Conservation (phyloP, 2,113 vertebrate genomes). For the Balaeniceps rex region DNA sequence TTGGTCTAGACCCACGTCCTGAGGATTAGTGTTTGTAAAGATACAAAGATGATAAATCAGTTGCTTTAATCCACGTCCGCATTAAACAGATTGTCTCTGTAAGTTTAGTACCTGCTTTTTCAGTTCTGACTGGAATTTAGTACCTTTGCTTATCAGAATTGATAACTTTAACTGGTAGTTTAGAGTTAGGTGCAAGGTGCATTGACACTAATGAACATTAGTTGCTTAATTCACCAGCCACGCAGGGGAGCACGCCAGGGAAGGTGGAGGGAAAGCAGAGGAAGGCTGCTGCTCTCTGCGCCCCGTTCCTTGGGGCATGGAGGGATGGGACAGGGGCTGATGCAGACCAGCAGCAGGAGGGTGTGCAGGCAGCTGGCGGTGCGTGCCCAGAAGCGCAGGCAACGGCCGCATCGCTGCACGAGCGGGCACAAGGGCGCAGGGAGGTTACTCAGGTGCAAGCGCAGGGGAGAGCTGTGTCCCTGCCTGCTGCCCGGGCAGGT, state of each 20-base stretch:
- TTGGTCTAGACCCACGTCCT: background rate
- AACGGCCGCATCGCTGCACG: accelerated
- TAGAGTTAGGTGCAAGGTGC: background rate
- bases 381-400: accelerated
- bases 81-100: background rate
- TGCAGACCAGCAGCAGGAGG: background rate
- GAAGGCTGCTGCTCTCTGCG: background rate
- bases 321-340: background rate
- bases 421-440: accelerated
- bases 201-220: conserved; percentile 5
- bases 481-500: background rate
- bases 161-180: background rate
- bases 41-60: background rate
- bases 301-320: accelerated
- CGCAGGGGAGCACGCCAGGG: background rate
- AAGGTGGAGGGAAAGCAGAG: background rate
- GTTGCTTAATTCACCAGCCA: background rate
- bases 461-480: accelerated
- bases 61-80: background rate
- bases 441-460: accelerated
- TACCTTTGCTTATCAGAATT: background rate
- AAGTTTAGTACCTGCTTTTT: background rate
- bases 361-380: background rate
- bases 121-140: background rate
- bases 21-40: background rate